A percentile compares a stretch with the other conserved stretches of the same genome.
Conservation (phyloP, 2,797 vertebrate genomes). For the Crax fasciolata region DNA sequence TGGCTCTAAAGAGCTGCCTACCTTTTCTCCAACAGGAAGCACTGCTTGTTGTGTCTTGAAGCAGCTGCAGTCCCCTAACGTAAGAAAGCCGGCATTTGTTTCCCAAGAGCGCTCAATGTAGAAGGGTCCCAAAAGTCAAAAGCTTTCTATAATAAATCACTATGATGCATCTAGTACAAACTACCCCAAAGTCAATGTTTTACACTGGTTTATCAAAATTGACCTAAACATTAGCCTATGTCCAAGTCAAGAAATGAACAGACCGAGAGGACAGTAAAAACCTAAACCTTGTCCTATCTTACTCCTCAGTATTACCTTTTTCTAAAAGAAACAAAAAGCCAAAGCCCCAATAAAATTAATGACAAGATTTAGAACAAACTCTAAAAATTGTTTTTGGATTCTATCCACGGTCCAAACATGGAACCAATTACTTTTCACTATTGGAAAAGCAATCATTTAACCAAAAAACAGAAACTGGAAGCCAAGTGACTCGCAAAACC, state of each 20-base stretch:
- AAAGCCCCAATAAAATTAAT: neutral
- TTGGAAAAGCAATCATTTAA: conserved; percentile 16
- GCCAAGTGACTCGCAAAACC: neutral
- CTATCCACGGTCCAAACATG: neutral
- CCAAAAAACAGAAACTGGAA: neutral
- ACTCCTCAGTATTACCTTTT: neutral
- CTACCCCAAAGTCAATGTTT: neutral
- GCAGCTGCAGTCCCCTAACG: neutral
- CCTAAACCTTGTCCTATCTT: neutral
- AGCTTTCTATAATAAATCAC: neutral
- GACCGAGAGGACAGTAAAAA: neutral
- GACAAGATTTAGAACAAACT: conserved; percentile 16
- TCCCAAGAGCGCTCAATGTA: neutral
- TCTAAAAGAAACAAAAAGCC: neutral
- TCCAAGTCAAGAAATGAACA: neutral
- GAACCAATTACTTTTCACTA: neutral
- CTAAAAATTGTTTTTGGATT: neutral
- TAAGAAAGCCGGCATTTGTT: neutral
- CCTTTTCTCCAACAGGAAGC: neutral
- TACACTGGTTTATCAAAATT: neutral
- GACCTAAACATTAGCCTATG: neutral
- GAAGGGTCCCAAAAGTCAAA: neutral
- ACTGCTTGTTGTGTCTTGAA: neutral
- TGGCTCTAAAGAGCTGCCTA: neutral
- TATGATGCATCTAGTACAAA: neutral